Percentiles rank a stretch among this genome's conserved stretches.
Conservation (phyloP, 2,113 vertebrate genomes). For the Apeltes quadracus region DNA sequence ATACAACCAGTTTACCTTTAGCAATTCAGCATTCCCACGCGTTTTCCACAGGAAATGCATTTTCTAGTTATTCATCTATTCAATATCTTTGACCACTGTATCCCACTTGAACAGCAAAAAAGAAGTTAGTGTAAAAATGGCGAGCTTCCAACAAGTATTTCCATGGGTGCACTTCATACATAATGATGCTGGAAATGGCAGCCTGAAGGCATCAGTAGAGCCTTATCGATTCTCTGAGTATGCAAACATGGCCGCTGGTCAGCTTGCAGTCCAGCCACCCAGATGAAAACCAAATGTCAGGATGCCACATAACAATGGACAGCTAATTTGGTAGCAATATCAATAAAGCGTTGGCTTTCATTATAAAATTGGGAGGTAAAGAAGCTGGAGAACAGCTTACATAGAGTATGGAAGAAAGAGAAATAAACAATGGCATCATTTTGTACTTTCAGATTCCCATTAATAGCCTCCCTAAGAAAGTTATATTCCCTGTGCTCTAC, state of each 20-base stretch:
- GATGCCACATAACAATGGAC: conserved; percentile 12
- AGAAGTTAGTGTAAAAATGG: conserved; percentile 25
- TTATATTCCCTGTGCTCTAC: conserved; percentile 43
- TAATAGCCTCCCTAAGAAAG: conserved; percentile 36
- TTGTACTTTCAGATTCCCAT: conserved; percentile 36
- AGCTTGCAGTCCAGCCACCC: conserved; percentile 22
- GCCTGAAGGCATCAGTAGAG: conserved; percentile 34
- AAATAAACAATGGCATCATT: conserved; percentile 39
- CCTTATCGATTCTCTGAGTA: conserved; percentile 39
- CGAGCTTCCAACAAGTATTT: conserved; percentile 36
- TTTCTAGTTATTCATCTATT: too few species aligned
- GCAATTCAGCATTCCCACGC: too few species aligned
- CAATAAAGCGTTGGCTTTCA: too few species aligned
- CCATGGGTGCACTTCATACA: conserved; percentile 38
- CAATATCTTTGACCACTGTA: conserved; percentile 23
- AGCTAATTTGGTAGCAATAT: conserved; percentile 40
- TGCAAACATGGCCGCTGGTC: conserved; percentile 19
- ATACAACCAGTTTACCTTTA: too few species aligned
- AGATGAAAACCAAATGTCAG: conserved; percentile 44
- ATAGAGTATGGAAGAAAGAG: conserved; percentile 2
- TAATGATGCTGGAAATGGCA: conserved; percentile 48
- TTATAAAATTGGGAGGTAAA: background rate
- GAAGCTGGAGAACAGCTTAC: background rate
- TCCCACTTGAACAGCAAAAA: conserved; percentile 12
- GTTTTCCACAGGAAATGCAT: too few species aligned